Evolutionary conservation across 2,113 vertebrate species (phyloP).

Genomic region (Hippolais icterina): DNA sequence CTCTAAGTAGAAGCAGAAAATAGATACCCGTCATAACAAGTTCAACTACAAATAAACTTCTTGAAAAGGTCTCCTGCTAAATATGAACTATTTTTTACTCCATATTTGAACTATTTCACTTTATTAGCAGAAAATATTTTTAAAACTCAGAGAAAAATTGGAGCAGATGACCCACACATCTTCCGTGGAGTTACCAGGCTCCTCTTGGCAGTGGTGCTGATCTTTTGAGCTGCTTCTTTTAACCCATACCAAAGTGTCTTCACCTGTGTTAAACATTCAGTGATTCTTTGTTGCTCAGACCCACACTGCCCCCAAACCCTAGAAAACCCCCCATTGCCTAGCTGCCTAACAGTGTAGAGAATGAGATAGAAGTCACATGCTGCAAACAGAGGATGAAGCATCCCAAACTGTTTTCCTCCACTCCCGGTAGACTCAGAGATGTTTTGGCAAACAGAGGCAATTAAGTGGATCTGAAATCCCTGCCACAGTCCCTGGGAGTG

Average conservation of each 20-base stretch:
- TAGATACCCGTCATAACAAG: background rate
- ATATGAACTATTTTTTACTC: background rate
- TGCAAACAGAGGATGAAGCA: background rate
- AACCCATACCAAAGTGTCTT: background rate
- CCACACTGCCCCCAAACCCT: background rate
- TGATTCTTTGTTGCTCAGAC: background rate
- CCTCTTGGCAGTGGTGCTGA: background rate
- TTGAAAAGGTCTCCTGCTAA: background rate
- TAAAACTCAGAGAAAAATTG: background rate
- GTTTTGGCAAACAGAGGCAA: background rate
- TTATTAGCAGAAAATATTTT: background rate
- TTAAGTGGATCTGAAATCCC: background rate
- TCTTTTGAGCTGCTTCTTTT: background rate
- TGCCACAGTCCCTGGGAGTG: background rate
- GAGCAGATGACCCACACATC: background rate
- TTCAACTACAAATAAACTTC: background rate
- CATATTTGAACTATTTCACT: background rate
- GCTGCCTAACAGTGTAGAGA: background rate
- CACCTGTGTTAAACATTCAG: background rate
- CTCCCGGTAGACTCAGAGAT: background rate
- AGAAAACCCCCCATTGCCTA: accelerated
- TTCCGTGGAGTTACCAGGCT: background rate
- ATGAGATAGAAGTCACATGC: background rate
- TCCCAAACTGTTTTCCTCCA: background rate
- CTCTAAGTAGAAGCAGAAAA: background rate